A percentile compares a stretch with the other conserved stretches of the same genome.
These are phyloP conservation scores for Virgularia gustaviana DNA, from an alignment of 92 coral and sea anemone genomes.

Conservation along the genomic window DNA sequence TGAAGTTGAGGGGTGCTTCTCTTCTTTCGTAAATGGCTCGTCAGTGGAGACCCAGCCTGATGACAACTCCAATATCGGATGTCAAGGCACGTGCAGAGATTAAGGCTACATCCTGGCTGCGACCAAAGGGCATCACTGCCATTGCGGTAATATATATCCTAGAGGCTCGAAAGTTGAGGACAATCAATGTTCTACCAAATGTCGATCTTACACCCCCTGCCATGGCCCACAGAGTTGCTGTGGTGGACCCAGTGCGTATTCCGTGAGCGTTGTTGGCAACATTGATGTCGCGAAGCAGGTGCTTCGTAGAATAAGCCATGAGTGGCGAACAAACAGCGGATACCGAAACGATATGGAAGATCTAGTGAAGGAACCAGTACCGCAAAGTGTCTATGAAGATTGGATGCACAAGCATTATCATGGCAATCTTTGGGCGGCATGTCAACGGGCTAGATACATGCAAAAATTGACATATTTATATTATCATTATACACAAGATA, in stretches of 20 bases:
- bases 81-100: conserved; percentile 17
- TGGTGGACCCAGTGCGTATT: conserved; percentile 2
- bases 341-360: background rate
- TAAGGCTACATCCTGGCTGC: conserved; percentile 7
- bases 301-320: background rate
- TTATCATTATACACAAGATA: background rate
- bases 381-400: background rate
- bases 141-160: conserved; percentile 19
- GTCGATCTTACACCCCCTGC: background rate
- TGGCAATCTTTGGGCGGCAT: background rate
- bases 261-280: background rate
- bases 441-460: conserved; percentile 2
- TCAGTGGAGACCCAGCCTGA: background rate
- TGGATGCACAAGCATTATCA: background rate
- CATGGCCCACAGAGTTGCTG: conserved; percentile 8
- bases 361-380: background rate
- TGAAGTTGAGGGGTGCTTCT: conserved; percentile 7
- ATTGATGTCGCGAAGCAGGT: conserved; percentile 13
- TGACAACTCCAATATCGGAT: background rate
- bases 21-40: background rate
- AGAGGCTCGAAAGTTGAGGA: background rate
- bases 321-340: background rate
- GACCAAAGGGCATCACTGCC: conserved; percentile 1
- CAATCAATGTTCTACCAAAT: background rate
- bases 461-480: background rate